Evolutionary conservation across 2,113 vertebrate genomes (phyloP).

Genomic region (Phyllopteryx taeniolatus): DNA sequence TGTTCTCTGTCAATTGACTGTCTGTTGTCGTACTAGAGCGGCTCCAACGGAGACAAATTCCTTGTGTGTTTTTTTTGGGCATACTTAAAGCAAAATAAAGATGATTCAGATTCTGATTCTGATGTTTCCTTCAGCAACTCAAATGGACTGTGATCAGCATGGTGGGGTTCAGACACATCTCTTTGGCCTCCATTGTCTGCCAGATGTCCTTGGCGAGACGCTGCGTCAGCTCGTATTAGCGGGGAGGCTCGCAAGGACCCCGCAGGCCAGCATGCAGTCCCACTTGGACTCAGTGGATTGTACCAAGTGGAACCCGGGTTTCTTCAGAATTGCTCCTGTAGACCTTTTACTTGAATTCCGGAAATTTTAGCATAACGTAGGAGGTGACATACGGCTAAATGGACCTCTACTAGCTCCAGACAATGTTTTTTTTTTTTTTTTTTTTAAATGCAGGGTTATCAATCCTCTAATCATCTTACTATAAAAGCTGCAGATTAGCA

Average conservation of each 20-base stretch:
- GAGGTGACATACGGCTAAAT: neutral
- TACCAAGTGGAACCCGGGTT: neutral
- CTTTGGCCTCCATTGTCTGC: constrained; percentile 39
- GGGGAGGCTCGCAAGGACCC: constrained; percentile 17
- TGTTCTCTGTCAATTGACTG: too few species aligned
- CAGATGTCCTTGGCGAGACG: constrained; percentile 51
- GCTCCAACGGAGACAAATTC: too few species aligned
- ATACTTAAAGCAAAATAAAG: too few species aligned
- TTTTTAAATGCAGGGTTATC: constrained; percentile 39
- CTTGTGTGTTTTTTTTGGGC: too few species aligned
- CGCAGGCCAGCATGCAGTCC: constrained; percentile 47
- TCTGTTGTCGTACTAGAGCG: too few species aligned
- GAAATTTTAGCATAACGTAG: neutral
- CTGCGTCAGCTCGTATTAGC: constrained; percentile 57
- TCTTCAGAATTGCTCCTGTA: neutral
- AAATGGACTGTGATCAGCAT: neutral
- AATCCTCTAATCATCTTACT: constrained; percentile 65
- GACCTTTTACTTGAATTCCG: neutral
- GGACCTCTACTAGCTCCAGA: constrained; percentile 21
- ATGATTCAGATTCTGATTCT: too few species aligned
- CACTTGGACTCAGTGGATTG: constrained; percentile 8
- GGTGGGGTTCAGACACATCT: constrained; percentile 34
- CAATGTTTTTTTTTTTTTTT: neutral
- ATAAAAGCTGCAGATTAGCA: constrained; percentile 66
- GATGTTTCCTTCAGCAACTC: too few species aligned